Evolutionary conservation across 2,797 vertebrate genomes (phyloP).

Genomic region (Picus viridis): DNA sequence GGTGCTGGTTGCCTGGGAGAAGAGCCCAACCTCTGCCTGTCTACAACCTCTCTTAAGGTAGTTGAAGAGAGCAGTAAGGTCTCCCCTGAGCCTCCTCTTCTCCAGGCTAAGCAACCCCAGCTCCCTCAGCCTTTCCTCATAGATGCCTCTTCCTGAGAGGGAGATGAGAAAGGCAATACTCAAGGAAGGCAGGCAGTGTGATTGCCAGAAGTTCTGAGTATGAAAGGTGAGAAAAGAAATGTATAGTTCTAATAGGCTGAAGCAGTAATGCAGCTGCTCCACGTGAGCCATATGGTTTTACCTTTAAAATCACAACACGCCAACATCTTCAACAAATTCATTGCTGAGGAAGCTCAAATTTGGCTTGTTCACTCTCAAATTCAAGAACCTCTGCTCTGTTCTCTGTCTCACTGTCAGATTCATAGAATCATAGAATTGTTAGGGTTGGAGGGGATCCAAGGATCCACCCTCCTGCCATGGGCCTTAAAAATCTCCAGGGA

Average conservation of each 20-base stretch:
- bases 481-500: too few species aligned
- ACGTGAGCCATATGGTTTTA: not conserved
- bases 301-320: not conserved
- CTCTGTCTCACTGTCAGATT: not conserved
- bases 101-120: too few species aligned
- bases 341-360: not conserved
- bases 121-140: too few species aligned
- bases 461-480: too few species aligned
- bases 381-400: not conserved
- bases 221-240: not conserved
- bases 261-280: not conserved
- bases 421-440: too few species aligned
- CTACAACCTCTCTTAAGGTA: too few species aligned
- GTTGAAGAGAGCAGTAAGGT: too few species aligned
- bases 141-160: not conserved
- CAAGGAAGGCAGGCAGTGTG: not conserved
- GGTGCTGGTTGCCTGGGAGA: too few species aligned
- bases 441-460: too few species aligned
- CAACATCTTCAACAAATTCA: not conserved
- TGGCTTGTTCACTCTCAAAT: not conserved
- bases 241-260: not conserved
- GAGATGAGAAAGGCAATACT: conserved; percentile 5
- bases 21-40: too few species aligned
- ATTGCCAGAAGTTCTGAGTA: not conserved
- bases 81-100: too few species aligned